A percentile compares a stretch with the other conserved stretches of the same genome.
Conservation (phyloP, 2,113 vertebrate species). For the Lophura nycthemera region DNA sequence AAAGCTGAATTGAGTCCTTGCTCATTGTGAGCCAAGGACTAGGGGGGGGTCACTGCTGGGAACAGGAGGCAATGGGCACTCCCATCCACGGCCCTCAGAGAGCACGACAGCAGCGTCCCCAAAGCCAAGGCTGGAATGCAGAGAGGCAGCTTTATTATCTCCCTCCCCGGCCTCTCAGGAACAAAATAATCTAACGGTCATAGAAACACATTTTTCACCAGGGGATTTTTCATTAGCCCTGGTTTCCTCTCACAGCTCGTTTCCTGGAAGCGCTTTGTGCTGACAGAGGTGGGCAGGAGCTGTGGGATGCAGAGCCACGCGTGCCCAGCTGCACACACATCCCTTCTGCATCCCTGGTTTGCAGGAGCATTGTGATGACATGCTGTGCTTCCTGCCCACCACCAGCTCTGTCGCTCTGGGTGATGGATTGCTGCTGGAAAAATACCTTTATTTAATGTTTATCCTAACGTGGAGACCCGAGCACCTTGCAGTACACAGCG, state of each 20-base stretch:
- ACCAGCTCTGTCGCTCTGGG: rapidly evolving
- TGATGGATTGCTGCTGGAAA: not conserved
- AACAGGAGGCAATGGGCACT: not conserved
- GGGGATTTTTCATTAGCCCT: not conserved
- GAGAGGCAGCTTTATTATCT: not conserved
- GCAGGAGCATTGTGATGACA: not conserved
- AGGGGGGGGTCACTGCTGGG: not conserved
- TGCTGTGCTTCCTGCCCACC: rapidly evolving
- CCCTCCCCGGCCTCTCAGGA: not conserved
- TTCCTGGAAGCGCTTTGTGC: constrained; percentile 44
- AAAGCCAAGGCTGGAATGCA: not conserved
- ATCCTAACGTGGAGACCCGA: not conserved
- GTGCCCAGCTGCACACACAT: not conserved
- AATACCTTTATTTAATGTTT: not conserved
- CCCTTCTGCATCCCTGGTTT: rapidly evolving
- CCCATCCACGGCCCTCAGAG: not conserved
- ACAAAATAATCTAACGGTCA: not conserved
- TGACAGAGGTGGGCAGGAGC: not conserved
- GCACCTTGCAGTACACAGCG: not conserved
- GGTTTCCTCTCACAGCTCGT: not conserved
- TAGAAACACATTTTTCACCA: constrained; percentile 24
- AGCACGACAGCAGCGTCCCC: not conserved
- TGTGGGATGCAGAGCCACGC: rapidly evolving
- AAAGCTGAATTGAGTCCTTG: rapidly evolving
- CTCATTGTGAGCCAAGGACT: not conserved